Conservation (phyloP, 1,140 invertebrate species). For the Drosophila sulfurigaster region DNA sequence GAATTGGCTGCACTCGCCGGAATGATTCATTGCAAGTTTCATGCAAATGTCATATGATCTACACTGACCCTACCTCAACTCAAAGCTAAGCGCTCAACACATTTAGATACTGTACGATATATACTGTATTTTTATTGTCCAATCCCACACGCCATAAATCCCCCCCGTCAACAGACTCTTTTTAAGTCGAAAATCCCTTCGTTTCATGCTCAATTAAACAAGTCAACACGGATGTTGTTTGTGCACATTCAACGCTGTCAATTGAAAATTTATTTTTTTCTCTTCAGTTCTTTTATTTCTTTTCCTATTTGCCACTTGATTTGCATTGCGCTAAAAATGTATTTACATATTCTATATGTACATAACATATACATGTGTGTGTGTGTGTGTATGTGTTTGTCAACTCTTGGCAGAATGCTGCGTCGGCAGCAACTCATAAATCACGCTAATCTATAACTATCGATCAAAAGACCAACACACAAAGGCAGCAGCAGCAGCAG, state of each 20-base stretch:
- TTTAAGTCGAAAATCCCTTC: conserved; percentile 37
- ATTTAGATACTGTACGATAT: background rate
- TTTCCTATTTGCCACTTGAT: conserved; percentile 57
- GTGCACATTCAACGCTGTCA: conserved; percentile 39
- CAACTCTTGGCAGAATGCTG: conserved; percentile 19
- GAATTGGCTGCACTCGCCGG: background rate
- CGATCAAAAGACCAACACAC: conserved; percentile 61
- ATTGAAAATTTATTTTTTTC: conserved; percentile 38
- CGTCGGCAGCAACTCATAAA: conserved; percentile 60
- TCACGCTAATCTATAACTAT: conserved; percentile 78
- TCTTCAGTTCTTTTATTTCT: background rate
- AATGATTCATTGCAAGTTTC: conserved; percentile 18
- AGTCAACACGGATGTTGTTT: conserved; percentile 57
- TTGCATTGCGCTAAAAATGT: conserved; percentile 64
- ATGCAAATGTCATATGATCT: background rate
- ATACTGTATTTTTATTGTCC: conserved; percentile 8
- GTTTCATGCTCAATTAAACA: conserved; percentile 52
- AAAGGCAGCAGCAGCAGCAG: conserved; percentile 21
- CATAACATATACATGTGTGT: background rate
- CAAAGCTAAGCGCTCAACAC: background rate
- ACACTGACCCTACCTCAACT: conserved; percentile 25
- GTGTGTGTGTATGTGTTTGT: conserved; percentile 39
- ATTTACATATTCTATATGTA: conserved; percentile 10
- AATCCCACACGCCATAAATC: conserved; percentile 21
- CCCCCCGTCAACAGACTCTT: background rate